Evolutionary conservation across 2,797 vertebrate genomes (phyloP), one percentile per base, ranked within the genome.

Genomic region (Cygnus olor): DNA sequence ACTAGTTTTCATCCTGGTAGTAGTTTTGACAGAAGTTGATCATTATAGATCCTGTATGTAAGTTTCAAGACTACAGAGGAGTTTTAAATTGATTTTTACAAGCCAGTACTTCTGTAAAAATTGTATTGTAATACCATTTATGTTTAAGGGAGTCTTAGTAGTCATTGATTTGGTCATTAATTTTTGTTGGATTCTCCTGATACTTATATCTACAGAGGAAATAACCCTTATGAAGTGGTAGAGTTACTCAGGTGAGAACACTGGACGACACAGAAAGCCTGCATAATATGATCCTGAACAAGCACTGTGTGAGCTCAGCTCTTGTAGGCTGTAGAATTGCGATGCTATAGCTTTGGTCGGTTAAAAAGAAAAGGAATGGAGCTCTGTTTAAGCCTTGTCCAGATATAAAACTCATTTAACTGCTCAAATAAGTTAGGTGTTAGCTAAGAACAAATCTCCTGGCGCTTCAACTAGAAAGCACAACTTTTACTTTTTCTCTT

Each of bases 401-500:
- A 65, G 45, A 88, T 72, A 6, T 42, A 42, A 93, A 77, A 57
- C 1, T 34, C 49, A 4, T 53, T 70, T 34, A 68, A n/a, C 19
- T 85, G 56, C 51, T 95, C 73, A 81, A 40, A 17, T 56, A 60
- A 76, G 28, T 64, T 34, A 88, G 70, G 70, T 90, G n/a, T 12
- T 86, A 17, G 36, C 20, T 60, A 82, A 84, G 36, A 86, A 79
- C 0, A 0, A 64, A 54, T 36, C 30, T 94, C 49, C 54, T 15
- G 20, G 25, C 51, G 40, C 58, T 90, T 81, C 68, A 90, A 53
- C 36, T 88, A 86, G 51, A 91, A 92, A 95, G 66, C 47, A 83
- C 28, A 90, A 72, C 47, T 88, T 73, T 44, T 81, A 54, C 45
- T 68, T 66, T 68, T 85, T 70, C 79, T 90, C 64, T 91, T 77